phyloP scores from a whole-genome alignment of 2,888 invertebrate genomes.

The Spialia ferax region DNA sequence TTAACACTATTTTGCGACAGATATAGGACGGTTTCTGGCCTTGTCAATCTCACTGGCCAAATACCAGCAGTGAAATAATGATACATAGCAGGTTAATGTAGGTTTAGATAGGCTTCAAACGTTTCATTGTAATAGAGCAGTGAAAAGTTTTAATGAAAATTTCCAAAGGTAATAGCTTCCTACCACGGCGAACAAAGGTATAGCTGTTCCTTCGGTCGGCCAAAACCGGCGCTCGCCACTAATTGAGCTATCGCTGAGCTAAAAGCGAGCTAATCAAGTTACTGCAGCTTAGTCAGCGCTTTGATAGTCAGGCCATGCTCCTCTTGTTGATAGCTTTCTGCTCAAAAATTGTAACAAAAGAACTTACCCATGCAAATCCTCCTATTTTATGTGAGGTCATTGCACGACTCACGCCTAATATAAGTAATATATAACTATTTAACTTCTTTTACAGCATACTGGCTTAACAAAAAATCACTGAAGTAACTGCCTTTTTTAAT shows the following conservation, averaged over 20 bases:
- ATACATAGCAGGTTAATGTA: background rate
- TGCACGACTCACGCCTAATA: too few species aligned
- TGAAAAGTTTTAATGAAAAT: constrained; percentile 13
- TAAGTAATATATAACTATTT: too few species aligned
- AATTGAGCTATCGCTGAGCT: constrained; percentile 36
- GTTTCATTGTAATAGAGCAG: background rate
- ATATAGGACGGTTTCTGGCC: too few species aligned
- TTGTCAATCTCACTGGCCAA: too few species aligned
- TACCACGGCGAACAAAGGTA: constrained; percentile 1
- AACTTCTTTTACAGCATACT: too few species aligned
- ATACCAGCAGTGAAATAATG: too few species aligned
- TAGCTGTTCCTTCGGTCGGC: constrained; percentile 10
- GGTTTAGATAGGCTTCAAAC: background rate
- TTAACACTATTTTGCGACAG: too few species aligned
- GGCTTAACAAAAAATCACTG: too few species aligned
- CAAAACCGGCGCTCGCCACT: constrained; percentile 29
- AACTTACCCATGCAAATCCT: too few species aligned
- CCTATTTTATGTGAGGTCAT: too few species aligned
- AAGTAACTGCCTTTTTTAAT: too few species aligned
- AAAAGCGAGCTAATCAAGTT: constrained; percentile 36
- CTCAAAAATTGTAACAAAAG: background rate
- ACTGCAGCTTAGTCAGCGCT: constrained; percentile 23
- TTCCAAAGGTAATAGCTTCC: constrained; percentile 17
- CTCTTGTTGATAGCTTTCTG: background rate
- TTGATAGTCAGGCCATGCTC: constrained; percentile 20